Evolutionary conservation across 37 sponge, comb jelly and placozoan genomes (phyloP).

Genomic region (Ianthella basta): DNA sequence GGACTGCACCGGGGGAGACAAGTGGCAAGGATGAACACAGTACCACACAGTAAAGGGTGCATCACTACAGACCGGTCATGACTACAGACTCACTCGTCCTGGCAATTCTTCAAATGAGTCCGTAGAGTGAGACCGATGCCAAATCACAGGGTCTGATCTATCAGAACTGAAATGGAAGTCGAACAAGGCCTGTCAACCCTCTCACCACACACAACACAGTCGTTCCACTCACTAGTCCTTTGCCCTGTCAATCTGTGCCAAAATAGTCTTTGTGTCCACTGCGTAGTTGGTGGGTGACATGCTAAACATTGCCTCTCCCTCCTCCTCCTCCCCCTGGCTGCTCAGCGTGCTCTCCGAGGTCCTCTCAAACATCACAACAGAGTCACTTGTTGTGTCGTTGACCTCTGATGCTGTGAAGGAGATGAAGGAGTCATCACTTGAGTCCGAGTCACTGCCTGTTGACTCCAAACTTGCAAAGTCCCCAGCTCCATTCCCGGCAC

Average conservation of each 20-base stretch:
- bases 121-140: conserved; percentile 13
- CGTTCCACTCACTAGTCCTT: neutral
- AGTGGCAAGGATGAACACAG: neutral
- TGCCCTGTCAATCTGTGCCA: neutral
- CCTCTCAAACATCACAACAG: neutral
- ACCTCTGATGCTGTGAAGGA: neutral
- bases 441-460: neutral
- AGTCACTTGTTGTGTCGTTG: neutral
- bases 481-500: neutral
- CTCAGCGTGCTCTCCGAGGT: conserved; percentile 3
- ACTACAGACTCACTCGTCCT: neutral
- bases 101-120: neutral
- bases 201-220: no score
- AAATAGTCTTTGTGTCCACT: conserved; percentile 9
- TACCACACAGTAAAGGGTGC: neutral
- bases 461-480: neutral
- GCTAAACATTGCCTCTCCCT: neutral
- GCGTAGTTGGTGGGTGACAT: conserved; percentile 21
- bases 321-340: neutral
- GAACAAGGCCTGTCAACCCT: no score
- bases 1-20: neutral
- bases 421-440: neutral
- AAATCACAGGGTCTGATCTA: conserved; percentile 19
- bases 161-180: neutral
- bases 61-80: neutral